phyloP scores from a whole-genome alignment of 2,113 vertebrate genomes.

The Polyodon spathula region DNA sequence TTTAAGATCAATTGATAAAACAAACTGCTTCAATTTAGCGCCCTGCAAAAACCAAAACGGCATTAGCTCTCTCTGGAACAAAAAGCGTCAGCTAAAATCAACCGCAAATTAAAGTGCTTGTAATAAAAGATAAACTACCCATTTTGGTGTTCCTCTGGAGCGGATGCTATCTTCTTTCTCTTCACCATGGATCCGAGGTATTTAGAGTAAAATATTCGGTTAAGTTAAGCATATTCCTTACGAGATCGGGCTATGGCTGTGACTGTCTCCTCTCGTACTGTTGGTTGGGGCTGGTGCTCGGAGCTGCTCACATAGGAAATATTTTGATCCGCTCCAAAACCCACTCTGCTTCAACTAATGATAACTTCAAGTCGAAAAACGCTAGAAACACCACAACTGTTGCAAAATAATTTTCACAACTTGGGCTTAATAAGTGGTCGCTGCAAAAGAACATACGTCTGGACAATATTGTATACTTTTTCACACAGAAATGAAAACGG shows the following conservation, averaged over 20 bases:
- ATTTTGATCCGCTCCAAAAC: constrained; percentile 40
- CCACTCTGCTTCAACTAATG: constrained; percentile 32
- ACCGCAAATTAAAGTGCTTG: constrained; percentile 63
- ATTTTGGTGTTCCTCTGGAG: constrained; percentile 57
- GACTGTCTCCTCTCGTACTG: constrained; percentile 40
- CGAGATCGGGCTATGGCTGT: constrained; percentile 38
- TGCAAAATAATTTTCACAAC: constrained; percentile 1
- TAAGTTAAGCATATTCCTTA: constrained; percentile 61
- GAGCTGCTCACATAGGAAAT: constrained; percentile 43
- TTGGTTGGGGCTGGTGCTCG: constrained; percentile 63
- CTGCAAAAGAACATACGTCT: constrained; percentile 9
- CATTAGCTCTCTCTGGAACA: constrained; percentile 38
- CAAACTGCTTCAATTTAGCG: constrained; percentile 66
- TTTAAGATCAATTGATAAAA: constrained; percentile 46
- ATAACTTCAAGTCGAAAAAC: constrained; percentile 1
- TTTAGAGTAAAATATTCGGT: constrained; percentile 42
- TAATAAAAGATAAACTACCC: constrained; percentile 52
- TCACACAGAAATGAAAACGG: constrained; percentile 6
- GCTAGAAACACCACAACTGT: not conserved
- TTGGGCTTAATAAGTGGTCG: constrained; percentile 9
- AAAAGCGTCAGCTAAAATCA: constrained; percentile 48
- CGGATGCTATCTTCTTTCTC: constrained; percentile 63
- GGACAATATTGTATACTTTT: constrained; percentile 6
- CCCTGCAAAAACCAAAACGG: constrained; percentile 54
- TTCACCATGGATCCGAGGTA: constrained; percentile 75